These are phyloP conservation scores for Ichneumoninae sp. DNA, from an alignment of 2,888 invertebrate species.

Conservation along the genomic window DNA sequence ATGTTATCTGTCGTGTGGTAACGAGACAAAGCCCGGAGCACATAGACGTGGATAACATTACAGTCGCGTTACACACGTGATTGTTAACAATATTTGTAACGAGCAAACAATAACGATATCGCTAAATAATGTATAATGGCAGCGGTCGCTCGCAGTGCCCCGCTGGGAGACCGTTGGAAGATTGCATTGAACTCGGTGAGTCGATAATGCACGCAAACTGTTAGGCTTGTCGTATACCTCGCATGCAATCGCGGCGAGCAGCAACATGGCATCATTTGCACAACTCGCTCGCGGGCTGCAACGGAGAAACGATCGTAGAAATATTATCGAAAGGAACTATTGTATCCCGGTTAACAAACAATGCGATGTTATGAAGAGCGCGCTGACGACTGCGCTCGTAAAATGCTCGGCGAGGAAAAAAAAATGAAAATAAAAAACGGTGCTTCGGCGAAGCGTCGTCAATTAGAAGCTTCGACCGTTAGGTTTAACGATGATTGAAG, in stretches of 20 bases:
- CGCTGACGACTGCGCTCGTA: not conserved
- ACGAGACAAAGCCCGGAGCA: slow-evolving; percentile 56
- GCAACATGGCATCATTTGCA: slow-evolving; percentile 45
- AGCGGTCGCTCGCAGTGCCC: slow-evolving; percentile 39
- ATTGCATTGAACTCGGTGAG: slow-evolving; percentile 63
- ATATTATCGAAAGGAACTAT: slow-evolving; percentile 80
- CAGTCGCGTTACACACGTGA: slow-evolving; percentile 50
- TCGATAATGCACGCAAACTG: slow-evolving; percentile 60
- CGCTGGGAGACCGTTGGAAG: slow-evolving; percentile 37
- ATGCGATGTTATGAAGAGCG: slow-evolving; percentile 75
- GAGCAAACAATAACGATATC: slow-evolving; percentile 62
- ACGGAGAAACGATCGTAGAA: slow-evolving; percentile 51
- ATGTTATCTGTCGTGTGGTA: slow-evolving; percentile 29
- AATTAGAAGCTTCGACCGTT: not conserved
- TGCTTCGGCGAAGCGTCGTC: slow-evolving; percentile 21
- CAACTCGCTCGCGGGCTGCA: slow-evolving; percentile 45
- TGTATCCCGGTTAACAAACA: slow-evolving; percentile 76
- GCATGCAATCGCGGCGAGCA: slow-evolving; percentile 44
- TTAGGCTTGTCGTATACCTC: slow-evolving; percentile 43
- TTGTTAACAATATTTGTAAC: slow-evolving; percentile 55
- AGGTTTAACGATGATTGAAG: not conserved
- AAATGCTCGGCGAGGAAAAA: slow-evolving; percentile 63
- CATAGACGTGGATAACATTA: slow-evolving; percentile 54
- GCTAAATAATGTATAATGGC: slow-evolving; percentile 61
- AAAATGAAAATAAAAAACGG: slow-evolving; percentile 52